These are phyloP conservation scores for Zapus hudsonius DNA, from an alignment of 2,113 vertebrate genomes.

Conservation along the genomic window DNA sequence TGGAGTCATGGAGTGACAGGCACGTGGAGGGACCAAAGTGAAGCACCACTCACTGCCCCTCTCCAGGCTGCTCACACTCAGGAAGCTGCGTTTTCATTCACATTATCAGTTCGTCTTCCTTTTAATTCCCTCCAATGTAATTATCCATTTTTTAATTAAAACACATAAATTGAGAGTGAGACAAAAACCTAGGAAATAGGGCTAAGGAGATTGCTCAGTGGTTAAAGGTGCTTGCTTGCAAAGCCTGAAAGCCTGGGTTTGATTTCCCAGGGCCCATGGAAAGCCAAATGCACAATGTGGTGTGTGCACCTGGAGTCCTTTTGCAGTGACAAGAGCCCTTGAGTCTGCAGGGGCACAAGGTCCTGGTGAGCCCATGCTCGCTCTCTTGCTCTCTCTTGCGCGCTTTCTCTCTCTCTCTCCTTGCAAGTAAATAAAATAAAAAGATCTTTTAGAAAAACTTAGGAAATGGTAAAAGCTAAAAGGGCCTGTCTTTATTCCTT, in stretches of 20 bases:
- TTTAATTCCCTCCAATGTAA: conserved; percentile 19
- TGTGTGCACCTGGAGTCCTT: no score
- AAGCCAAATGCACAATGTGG: no score
- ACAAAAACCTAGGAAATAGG: background rate
- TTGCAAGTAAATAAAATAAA: no score
- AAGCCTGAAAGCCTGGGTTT: no score
- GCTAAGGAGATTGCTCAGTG: no score
- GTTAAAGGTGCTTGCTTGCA: no score
- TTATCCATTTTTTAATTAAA: conserved; percentile 70
- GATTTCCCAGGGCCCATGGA: no score
- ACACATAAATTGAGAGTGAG: conserved; percentile 41
- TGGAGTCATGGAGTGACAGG: background rate
- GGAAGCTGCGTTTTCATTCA: conserved; percentile 26
- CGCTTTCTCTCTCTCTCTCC: no score
- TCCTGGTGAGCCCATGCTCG: no score
- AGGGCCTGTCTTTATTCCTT: conserved; percentile 14
- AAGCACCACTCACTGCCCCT: background rate
- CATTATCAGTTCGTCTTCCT: conserved; percentile 42
- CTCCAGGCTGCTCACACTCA: conserved; percentile 18
- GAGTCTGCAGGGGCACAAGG: no score
- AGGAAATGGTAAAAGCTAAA: background rate
- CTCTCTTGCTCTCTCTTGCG: no score
- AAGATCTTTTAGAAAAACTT: background rate
- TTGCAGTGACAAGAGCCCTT: no score
- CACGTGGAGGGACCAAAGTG: background rate